phyloP scores from a whole-genome alignment of 2,797 vertebrate genomes.

The Sebastes miniatus region DNA sequence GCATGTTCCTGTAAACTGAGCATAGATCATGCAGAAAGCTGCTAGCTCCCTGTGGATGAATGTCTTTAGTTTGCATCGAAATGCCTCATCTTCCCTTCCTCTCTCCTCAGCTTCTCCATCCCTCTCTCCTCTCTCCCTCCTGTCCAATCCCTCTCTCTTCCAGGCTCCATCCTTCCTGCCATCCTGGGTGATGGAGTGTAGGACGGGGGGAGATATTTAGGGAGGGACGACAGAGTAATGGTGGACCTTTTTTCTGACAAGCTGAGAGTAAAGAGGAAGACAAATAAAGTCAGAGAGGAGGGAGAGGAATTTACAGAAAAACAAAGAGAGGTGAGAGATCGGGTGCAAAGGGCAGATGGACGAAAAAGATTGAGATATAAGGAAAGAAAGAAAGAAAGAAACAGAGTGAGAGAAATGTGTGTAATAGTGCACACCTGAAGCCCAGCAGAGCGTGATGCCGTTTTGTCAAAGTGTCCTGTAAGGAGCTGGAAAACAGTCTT shows the following conservation, averaged over 20 bases:
- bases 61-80: slow-evolving; percentile 47
- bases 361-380: neutral
- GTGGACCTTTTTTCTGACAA: slow-evolving; percentile 26
- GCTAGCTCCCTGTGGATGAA: slow-evolving; percentile 25
- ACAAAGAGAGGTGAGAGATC: neutral
- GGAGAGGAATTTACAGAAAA: slow-evolving; percentile 20
- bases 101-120: neutral
- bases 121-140: neutral
- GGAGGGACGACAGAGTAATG: slow-evolving; percentile 36
- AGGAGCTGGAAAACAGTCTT: neutral
- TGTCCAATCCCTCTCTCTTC: neutral
- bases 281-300: slow-evolving; percentile 6
- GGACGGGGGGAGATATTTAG: slow-evolving; percentile 19
- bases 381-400: neutral
- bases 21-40: slow-evolving; percentile 43
- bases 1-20: slow-evolving; percentile 29
- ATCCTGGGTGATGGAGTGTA: slow-evolving; percentile 40
- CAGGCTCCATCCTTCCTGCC: slow-evolving; percentile 16
- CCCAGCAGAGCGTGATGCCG: neutral
- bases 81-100: slow-evolving; percentile 30
- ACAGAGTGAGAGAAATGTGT: neutral
- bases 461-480: slow-evolving; percentile 20
- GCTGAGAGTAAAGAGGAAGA: slow-evolving; percentile 15
- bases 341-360: neutral
- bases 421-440: slow-evolving; percentile 6